These are phyloP conservation scores for Hypanus sabinus DNA, from an alignment of 2,113 vertebrate species.

Conservation along the genomic window DNA sequence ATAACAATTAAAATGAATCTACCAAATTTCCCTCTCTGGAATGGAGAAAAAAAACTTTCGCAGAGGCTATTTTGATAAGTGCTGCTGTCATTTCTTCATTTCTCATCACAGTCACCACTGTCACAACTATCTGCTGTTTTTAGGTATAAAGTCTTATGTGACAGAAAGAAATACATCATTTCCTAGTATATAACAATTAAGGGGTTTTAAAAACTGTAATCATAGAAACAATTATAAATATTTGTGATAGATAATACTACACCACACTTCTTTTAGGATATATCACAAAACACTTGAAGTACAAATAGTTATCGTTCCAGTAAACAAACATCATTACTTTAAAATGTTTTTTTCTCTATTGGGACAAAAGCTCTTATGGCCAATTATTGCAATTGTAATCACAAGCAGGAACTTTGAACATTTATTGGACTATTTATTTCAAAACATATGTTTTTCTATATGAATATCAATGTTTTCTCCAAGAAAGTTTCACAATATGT, in stretches of 20 bases:
- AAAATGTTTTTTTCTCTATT: background rate
- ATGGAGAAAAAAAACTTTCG: background rate
- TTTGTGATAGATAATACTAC: background rate
- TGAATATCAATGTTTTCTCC: background rate
- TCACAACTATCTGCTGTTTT: background rate
- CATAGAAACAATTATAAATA: background rate
- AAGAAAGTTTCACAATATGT: background rate
- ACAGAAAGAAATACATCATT: background rate
- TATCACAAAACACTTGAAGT: background rate
- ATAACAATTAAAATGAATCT: background rate
- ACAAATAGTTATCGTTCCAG: background rate
- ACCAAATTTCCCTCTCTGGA: background rate
- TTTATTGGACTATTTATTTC: background rate
- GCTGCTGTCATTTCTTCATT: too few species aligned
- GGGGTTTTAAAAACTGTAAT: background rate
- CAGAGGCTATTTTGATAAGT: background rate
- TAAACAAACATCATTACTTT: background rate
- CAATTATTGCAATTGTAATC: background rate
- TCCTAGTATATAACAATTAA: background rate
- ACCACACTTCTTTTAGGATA: background rate
- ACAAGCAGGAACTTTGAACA: background rate
- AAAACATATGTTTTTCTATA: background rate
- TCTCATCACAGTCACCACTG: background rate
- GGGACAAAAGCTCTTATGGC: background rate
- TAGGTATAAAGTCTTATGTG: background rate